Percentiles rank a stretch among this genome's conserved stretches.
phyloP scores from a whole-genome alignment of 1,140 invertebrate genomes.

The Cotesia chilonis region DNA sequence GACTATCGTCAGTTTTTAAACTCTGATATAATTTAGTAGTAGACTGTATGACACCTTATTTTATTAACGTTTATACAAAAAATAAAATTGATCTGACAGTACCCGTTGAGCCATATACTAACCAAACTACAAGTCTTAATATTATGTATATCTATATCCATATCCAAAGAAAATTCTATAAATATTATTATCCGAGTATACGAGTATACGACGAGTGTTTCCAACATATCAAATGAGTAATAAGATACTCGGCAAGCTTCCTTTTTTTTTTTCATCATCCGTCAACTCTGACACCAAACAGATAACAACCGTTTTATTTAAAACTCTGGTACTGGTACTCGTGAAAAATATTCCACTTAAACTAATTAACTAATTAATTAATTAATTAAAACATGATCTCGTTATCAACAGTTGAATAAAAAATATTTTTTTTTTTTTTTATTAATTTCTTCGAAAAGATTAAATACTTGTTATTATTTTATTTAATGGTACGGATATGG shows the following conservation, averaged over 20 bases:
- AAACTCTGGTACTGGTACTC: neutral
- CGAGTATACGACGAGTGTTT: too few species aligned
- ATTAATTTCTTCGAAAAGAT: neutral
- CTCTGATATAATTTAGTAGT: neutral
- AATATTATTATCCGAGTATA: too few species aligned
- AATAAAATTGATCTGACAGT: constrained; percentile 16
- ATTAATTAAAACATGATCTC: neutral
- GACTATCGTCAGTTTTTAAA: too few species aligned
- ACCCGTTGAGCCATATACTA: constrained; percentile 4
- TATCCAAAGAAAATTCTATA: too few species aligned
- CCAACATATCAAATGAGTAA: neutral
- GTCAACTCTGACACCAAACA: constrained; percentile 4
- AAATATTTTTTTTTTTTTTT: too few species aligned
- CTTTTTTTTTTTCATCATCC: neutral
- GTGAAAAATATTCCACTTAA: neutral
- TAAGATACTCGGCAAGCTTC: constrained; percentile 13
- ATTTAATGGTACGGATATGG: neutral
- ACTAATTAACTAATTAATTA: neutral
- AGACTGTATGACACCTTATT: constrained; percentile 43
- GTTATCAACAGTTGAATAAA: too few species aligned
- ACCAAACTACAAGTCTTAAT: too few species aligned
- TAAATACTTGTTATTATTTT: neutral
- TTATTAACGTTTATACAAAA: constrained; percentile 22
- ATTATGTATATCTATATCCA: too few species aligned
- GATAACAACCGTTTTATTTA: constrained; percentile 18